Evolutionary conservation across 2,797 vertebrate genomes (phyloP), one percentile per base, ranked within the genome.

Genomic region (Parotocinclus haroldoi): DNA sequence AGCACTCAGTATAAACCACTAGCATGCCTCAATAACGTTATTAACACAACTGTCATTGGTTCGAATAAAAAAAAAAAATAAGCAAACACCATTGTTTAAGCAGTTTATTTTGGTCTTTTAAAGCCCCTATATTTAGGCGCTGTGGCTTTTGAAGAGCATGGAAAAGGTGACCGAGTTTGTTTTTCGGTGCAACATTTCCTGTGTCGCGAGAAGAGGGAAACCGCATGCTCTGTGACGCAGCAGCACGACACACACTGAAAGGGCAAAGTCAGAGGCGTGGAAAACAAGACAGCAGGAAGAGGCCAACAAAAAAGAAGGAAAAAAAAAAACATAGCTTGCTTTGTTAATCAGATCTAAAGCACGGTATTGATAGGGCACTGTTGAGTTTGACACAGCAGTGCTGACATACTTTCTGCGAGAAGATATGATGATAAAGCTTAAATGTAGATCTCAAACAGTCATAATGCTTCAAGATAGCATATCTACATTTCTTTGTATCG

Each of bases 111-210:
- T 81, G 69, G 82, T 82, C 78, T 76, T 76, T 68, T 65, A 62
- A 57, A 59, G 71, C 56, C 64, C 76, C 86, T 91, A 90, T 87
- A 87, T 89, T 88, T 89, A 90, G 86, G 78, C 76, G 17, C 64
- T 84, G 85, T 79, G 87, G 89, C 82, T 77, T 76, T 51, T 78
- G 79, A 85, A 80, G 81, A 79, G 83, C 73, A 76, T 90, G 90
- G 91, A 92, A 92, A 92, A 84, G 88, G 85, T 91, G 89, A 91
- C 88, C 87, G 75, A 82, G 86, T 87, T 85, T 90, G 89, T 90
- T 91, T 88, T 90, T 87, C 74, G 75, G 79, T 85, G 85, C 75
- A 83, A 87, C 80, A 81, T 84, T 92, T 92, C 91, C 91, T 91
- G 87, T 88, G 79, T 77, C 65, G 70, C 78, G 78, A 81, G 81